Evolutionary conservation across 2,113 vertebrate genomes (phyloP).

Genomic region (Scytalopus superciliaris): DNA sequence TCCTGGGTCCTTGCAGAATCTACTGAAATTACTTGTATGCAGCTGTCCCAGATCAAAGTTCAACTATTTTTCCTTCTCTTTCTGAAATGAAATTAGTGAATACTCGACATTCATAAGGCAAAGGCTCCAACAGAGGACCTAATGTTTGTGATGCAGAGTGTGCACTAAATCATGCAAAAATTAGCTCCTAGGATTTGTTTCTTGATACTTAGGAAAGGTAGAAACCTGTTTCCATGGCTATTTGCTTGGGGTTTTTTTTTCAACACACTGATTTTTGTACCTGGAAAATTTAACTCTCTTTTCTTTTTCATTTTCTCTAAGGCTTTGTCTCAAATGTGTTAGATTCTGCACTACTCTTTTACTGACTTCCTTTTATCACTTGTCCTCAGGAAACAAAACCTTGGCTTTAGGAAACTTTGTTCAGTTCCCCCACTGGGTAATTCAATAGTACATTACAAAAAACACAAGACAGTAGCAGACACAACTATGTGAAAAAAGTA

Average conservation of each 20-base stretch:
- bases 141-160: not conserved
- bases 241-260: not conserved
- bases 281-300: not conserved
- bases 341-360: not conserved
- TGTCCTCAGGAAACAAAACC: not conserved
- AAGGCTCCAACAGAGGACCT: not conserved
- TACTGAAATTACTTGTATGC: fast-evolving
- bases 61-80: not conserved
- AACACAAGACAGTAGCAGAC: not conserved
- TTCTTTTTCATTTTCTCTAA: not conserved
- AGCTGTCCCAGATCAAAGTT: not conserved
- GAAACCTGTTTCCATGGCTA: not conserved
- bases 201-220: not conserved
- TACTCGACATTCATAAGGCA: not conserved
- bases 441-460: not conserved
- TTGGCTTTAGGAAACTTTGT: not conserved
- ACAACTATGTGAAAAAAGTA: not conserved
- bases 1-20: not conserved
- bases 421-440: not conserved
- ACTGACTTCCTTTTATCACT: not conserved
- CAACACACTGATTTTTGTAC: not conserved
- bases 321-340: not conserved
- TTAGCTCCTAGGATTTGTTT: not conserved
- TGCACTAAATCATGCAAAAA: not conserved
- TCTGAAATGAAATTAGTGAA: not conserved